phyloP scores from a whole-genome alignment of 2,888 invertebrate species.

The Sturmia bella region DNA sequence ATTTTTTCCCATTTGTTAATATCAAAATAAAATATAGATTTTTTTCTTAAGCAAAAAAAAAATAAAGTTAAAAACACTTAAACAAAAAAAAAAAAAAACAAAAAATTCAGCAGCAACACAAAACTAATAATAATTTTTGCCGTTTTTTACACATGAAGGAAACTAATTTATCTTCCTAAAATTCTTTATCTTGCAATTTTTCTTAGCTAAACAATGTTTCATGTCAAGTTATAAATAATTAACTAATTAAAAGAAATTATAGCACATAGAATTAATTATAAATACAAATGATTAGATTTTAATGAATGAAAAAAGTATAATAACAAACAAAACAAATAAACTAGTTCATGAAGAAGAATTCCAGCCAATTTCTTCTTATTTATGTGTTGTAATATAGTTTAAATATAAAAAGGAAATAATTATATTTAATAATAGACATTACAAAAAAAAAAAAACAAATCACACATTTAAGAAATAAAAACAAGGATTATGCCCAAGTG shows the following conservation, averaged over 20 bases:
- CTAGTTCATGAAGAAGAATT: constrained; percentile 47
- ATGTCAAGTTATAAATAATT: constrained; percentile 58
- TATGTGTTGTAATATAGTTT: constrained; percentile 66
- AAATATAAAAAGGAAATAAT: constrained; percentile 43
- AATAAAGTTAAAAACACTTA: background rate
- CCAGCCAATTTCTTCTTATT: constrained; percentile 49
- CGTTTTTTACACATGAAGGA: background rate
- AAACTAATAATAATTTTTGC: constrained; percentile 19
- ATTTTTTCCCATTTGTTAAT: constrained; percentile 3
- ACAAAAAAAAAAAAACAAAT: constrained; percentile 26
- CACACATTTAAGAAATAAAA: constrained; percentile 58
- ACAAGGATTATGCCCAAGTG: constrained; percentile 47
- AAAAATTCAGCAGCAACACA: constrained; percentile 21
- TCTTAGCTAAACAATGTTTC: constrained; percentile 65
- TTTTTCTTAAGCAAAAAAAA: constrained; percentile 26
- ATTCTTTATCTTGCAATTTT: constrained; percentile 29
- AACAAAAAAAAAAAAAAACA: constrained; percentile 11
- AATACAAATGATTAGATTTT: constrained; percentile 21
- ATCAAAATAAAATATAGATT: constrained; percentile 17
- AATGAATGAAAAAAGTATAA: constrained; percentile 39
- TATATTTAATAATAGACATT: constrained; percentile 39
- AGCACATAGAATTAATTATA: constrained; percentile 12
- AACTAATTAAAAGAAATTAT: constrained; percentile 28
- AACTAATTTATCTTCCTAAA: background rate
- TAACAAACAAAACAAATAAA: constrained; percentile 3